A percentile compares a stretch with the other conserved stretches of the same genome.
phyloP scores from a whole-genome alignment of 2,797 vertebrate species.

The Meda fulgida region DNA sequence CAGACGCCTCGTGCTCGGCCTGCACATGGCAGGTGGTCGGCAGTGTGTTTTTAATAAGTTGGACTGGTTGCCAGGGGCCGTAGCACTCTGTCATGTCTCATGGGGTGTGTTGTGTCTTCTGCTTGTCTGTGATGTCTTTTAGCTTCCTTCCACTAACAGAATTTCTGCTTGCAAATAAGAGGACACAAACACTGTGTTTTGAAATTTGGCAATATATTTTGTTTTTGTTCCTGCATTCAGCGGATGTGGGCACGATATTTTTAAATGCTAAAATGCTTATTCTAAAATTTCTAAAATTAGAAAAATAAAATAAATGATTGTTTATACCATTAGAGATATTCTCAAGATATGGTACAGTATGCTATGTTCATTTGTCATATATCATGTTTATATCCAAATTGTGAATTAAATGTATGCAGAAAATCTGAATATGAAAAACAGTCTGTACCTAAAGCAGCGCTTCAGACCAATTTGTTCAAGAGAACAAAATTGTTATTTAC shows the following conservation, averaged over 20 bases:
- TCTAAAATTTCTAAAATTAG: neutral
- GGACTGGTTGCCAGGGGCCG: slow-evolving; percentile 31
- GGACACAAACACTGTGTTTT: neutral
- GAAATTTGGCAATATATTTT: neutral
- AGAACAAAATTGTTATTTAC: neutral
- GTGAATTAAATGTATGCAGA: neutral
- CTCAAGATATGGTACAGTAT: neutral
- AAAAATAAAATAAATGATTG: too few relatives aligned
- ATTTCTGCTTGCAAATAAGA: slow-evolving; percentile 11
- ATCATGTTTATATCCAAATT: neutral
- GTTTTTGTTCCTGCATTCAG: neutral
- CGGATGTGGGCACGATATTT: neutral
- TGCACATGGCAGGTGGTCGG: slow-evolving; percentile 59
- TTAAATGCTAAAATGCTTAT: neutral
- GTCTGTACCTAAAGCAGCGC: neutral
- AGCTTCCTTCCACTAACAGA: slow-evolving; percentile 25
- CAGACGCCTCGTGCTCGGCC: slow-evolving; percentile 56
- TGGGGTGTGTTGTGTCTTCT: slow-evolving; percentile 15
- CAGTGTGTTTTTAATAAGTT: slow-evolving; percentile 49
- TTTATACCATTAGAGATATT: neutral
- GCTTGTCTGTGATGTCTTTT: slow-evolving; percentile 36
- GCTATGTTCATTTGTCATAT: neutral
- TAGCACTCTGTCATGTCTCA: slow-evolving; percentile 41
- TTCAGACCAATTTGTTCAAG: neutral
- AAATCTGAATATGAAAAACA: neutral